Evolutionary conservation across 2,113 vertebrate species (phyloP), one percentile per base, ranked within the genome.

Genomic region (Bos javanicus): DNA sequence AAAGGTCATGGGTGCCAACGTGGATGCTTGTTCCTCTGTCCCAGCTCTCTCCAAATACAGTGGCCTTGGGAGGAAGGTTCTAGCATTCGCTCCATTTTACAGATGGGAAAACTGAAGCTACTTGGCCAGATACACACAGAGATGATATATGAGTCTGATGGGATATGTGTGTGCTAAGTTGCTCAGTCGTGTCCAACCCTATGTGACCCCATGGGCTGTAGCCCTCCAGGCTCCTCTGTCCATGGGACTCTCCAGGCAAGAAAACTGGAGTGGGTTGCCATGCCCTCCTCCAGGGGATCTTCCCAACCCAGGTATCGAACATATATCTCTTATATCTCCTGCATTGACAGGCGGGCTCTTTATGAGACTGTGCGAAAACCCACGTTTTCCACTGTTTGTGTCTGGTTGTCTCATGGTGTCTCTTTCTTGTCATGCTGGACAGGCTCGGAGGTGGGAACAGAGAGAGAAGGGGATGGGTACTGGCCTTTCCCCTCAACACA

Each of bases 1-100:
- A 39, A 13, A 0, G 0, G 11, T 7, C 14, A 5, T 52, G 9
- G 52, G 21, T 3, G n/a, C 50, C 80, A 1, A 0, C 0, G 17
- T 0, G 50, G 19, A 12, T 0, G 6, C 85, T 6, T 5, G 23
- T 23, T 8, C 78, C 39, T 36, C 28, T 36, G 1, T 36, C 39
- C 26, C 33, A n/a, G 21, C 25, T 71, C 60, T 13, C 11, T 36
- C 78, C 28, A 74, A 3, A 13, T 36, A 2, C 46, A 33, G 71
- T 48, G n/a, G n/a, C 62, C 46, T 25, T 11, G 0, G 2, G 48
- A 36, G 5, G 59, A 67, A 33, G 15, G 26, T 54, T 11, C 46
- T 26, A 5, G 6, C 3, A 46, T 30, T 43, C 12, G 12, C 84
- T 52, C 25, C 13, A 23, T 43, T 33, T 60, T 43, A 46, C 43